A percentile compares a stretch with the other conserved stretches of the same genome.
Conservation (phyloP, 2,113 vertebrate genomes). For the Gambusia holbrooki region DNA sequence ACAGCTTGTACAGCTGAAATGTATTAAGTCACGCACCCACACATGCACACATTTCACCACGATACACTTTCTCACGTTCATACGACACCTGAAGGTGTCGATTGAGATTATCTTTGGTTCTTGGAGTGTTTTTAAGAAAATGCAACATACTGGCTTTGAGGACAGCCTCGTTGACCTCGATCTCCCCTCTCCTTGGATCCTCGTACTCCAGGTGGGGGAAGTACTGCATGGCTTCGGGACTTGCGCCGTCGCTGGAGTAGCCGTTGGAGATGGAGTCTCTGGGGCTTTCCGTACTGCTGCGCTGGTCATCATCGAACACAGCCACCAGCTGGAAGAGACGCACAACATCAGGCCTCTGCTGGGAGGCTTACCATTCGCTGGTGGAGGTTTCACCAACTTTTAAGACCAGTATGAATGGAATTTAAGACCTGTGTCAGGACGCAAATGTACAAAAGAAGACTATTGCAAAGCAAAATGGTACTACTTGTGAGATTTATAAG, state of each 20-base stretch:
- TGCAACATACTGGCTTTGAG: slow-evolving; percentile 88
- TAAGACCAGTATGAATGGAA: too few relatives aligned
- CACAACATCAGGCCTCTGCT: neutral
- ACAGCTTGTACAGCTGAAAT: slow-evolving; percentile 16
- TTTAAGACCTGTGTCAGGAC: too few relatives aligned
- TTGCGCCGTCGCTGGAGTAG: slow-evolving; percentile 77
- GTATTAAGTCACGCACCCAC: slow-evolving; percentile 26
- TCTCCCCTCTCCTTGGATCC: slow-evolving; percentile 84
- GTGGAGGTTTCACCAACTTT: too few relatives aligned
- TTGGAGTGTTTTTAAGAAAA: neutral
- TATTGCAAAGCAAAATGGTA: too few relatives aligned
- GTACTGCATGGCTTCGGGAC: slow-evolving; percentile 76
- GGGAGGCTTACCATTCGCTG: neutral
- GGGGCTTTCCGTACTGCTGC: slow-evolving; percentile 71
- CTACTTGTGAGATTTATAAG: too few relatives aligned
- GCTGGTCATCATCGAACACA: slow-evolving; percentile 83
- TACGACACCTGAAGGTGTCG: slow-evolving; percentile 45
- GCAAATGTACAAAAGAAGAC: too few relatives aligned
- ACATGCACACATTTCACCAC: neutral
- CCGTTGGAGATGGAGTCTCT: slow-evolving; percentile 74
- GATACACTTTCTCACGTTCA: slow-evolving; percentile 26
- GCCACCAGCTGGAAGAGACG: slow-evolving; percentile 86
- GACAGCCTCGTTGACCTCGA: slow-evolving; percentile 90
- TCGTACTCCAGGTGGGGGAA: slow-evolving; percentile 79
- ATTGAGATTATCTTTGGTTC: slow-evolving; percentile 38